Percentiles rank a stretch among this genome's conserved stretches.
Conservation (phyloP, 2,797 vertebrate genomes). For the Catharus ustulatus region DNA sequence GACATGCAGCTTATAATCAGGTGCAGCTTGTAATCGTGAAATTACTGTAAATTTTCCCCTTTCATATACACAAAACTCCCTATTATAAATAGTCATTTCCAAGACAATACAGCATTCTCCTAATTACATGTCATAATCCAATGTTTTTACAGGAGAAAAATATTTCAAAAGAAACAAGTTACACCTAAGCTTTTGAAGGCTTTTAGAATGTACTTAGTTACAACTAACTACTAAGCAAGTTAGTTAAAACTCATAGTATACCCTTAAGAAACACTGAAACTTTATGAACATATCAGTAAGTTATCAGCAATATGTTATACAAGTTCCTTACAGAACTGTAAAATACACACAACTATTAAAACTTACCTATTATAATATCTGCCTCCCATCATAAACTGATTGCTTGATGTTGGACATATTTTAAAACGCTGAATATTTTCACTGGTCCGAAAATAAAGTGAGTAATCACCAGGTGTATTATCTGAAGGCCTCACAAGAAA, state of each 20-base stretch:
- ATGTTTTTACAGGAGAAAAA: constrained; percentile 5
- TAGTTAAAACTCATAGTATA: not conserved
- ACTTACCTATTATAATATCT: constrained; percentile 97
- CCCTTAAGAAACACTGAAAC: not conserved
- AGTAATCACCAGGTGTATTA: constrained; percentile 98
- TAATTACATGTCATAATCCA: constrained; percentile 4
- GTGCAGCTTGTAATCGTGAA: too few species aligned
- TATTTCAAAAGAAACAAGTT: constrained; percentile 1
- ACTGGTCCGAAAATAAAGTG: constrained; percentile 97
- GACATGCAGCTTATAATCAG: too few species aligned
- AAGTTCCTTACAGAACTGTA: not conserved
- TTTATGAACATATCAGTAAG: not conserved
- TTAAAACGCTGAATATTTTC: constrained; percentile 99
- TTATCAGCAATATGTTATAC: not conserved
- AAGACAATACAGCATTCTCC: constrained; percentile 2
- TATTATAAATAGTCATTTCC: not conserved
- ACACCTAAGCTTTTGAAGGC: not conserved
- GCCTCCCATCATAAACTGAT: constrained; percentile 99
- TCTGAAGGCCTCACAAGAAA: constrained; percentile 97
- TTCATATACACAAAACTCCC: not conserved
- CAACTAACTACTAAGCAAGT: not conserved
- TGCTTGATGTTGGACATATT: constrained; percentile 96
- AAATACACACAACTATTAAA: not conserved
- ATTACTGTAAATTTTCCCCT: not conserved
- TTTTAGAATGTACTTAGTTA: constrained; percentile 21